Conservation (phyloP, 1,140 invertebrate species). For the Drusus annulatus region DNA sequence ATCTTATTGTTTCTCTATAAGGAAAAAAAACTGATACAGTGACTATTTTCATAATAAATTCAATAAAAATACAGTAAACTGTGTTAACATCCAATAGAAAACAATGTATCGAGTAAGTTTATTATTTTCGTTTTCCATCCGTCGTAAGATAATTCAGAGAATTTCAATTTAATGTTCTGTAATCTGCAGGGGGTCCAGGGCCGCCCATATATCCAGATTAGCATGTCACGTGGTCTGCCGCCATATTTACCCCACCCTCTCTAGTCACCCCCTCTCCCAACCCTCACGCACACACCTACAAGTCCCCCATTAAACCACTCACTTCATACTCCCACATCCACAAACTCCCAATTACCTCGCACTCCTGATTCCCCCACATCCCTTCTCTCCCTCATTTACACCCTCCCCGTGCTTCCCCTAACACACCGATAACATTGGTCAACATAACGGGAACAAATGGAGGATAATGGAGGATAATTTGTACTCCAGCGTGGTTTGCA, state of each 20-base stretch:
- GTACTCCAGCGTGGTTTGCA: slow-evolving; percentile 28
- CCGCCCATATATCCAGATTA: slow-evolving; percentile 38
- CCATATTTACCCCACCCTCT: slow-evolving; percentile 10
- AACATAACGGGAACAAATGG: slow-evolving; percentile 21
- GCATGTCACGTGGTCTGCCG: slow-evolving; percentile 8
- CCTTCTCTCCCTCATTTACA: not conserved
- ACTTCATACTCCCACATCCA: not conserved
- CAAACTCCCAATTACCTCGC: not conserved
- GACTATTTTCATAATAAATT: too few species aligned
- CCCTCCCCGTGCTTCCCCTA: not conserved
- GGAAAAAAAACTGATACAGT: too few species aligned
- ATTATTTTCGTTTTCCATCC: not conserved
- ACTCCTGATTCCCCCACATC: not conserved
- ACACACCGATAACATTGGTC: not conserved
- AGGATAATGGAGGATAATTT: slow-evolving; percentile 37
- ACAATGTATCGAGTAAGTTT: too few species aligned
- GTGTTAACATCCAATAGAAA: too few species aligned
- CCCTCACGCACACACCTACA: too few species aligned
- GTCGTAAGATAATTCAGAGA: slow-evolving; percentile 14
- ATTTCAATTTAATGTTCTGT: slow-evolving; percentile 25
- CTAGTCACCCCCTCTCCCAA: not conserved
- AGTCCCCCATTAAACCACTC: too few species aligned
- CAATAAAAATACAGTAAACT: too few species aligned
- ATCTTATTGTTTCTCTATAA: too few species aligned
- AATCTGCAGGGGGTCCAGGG: slow-evolving; percentile 9